Evolutionary conservation across 1,140 invertebrate genomes (phyloP).

Genomic region (Drosophila parabipectinata): DNA sequence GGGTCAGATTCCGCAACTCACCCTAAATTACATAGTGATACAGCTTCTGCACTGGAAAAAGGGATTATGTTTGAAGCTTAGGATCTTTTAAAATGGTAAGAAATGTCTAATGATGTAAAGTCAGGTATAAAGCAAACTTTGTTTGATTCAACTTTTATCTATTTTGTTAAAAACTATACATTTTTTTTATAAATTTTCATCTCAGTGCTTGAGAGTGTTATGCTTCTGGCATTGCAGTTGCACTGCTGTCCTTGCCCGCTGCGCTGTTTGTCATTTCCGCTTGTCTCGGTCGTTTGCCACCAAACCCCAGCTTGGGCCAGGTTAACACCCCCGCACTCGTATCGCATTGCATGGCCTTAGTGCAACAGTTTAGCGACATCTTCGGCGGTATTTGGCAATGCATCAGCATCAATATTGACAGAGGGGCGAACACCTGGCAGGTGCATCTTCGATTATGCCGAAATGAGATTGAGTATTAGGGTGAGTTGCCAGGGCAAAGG

Average conservation of each 20-base stretch:
- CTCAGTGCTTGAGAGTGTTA: slow-evolving; percentile 12
- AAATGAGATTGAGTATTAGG: slow-evolving; percentile 41
- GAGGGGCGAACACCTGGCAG: slow-evolving; percentile 19
- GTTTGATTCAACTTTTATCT: too few relatives aligned
- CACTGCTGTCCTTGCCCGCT: slow-evolving; percentile 13
- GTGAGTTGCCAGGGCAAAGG: slow-evolving; percentile 3
- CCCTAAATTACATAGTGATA: slow-evolving; percentile 39
- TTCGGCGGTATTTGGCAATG: slow-evolving; percentile 62
- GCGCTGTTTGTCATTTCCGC: slow-evolving; percentile 72
- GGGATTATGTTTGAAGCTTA: too few relatives aligned
- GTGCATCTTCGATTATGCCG: slow-evolving; percentile 54
- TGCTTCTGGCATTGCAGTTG: slow-evolving; percentile 33
- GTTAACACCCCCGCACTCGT: background rate
- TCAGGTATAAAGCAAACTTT: too few relatives aligned
- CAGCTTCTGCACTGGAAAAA: background rate
- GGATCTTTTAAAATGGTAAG: too few relatives aligned
- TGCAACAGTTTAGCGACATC: slow-evolving; percentile 67
- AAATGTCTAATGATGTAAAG: too few relatives aligned
- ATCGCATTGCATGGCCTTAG: slow-evolving; percentile 1
- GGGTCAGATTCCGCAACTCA: slow-evolving; percentile 39
- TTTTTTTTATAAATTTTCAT: background rate
- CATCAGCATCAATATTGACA: slow-evolving; percentile 73
- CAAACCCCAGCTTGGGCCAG: background rate
- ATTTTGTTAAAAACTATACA: too few relatives aligned
- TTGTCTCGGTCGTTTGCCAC: slow-evolving; percentile 18